These are phyloP conservation scores for Polia nebulosa DNA, from an alignment of 2,888 invertebrate genomes.

Conservation along the genomic window DNA sequence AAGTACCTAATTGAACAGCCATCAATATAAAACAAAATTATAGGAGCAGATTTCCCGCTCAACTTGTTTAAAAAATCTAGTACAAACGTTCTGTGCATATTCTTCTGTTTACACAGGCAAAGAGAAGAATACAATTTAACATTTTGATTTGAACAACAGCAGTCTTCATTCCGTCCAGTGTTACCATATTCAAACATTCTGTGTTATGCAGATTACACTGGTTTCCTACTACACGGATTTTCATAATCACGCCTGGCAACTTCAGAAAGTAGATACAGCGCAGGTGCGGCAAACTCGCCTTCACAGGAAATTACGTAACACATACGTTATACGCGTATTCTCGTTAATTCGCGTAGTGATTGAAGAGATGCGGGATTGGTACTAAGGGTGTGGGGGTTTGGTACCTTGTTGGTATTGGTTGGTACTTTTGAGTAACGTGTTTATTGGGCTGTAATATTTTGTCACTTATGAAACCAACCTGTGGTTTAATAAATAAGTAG, in stretches of 20 bases:
- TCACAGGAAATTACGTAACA: constrained; percentile 64
- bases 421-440: not conserved
- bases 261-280: constrained; percentile 63
- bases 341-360: constrained; percentile 61
- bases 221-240: constrained; percentile 63
- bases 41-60: no score
- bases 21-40: no score
- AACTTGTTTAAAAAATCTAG: no score
- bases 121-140: constrained; percentile 48
- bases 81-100: constrained; percentile 17
- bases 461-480: not conserved
- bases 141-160: constrained; percentile 61
- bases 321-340: constrained; percentile 54
- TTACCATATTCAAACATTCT: constrained; percentile 65
- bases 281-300: constrained; percentile 70
- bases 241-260: constrained; percentile 68
- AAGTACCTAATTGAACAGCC: no score
- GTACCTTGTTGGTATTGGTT: not conserved
- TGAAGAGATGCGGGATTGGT: constrained; percentile 58
- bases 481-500: no score
- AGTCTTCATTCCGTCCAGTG: constrained; percentile 50
- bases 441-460: not conserved
- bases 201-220: constrained; percentile 66
- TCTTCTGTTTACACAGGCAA: constrained; percentile 20
- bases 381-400: constrained; percentile 5